Evolutionary conservation across 2,888 invertebrate species (phyloP), one percentile per base, ranked within the genome.

Genomic region (Philereme vetulata): DNA sequence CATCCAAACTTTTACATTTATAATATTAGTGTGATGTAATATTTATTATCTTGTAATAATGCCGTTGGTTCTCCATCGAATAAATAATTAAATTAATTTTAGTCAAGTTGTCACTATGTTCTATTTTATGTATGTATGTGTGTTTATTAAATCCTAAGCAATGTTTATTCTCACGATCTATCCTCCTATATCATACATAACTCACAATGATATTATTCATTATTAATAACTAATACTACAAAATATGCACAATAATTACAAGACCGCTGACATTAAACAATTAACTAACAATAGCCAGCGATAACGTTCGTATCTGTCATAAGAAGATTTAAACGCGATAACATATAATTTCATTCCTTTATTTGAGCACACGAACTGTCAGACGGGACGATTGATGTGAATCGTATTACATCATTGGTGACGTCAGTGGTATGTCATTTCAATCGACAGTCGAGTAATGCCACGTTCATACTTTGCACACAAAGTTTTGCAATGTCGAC

Each of bases 361-460:
- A 62, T 65, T 65, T 66, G 53, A 55, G 60, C 63, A 64, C 60
- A 60, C 68, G 61, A 53, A 68, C 63, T 65, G 68, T 66, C 68
- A 66, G 63, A 57, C 38, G 44, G 44, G 58, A 63, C 66, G 62
- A 68, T 68, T 64, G 68, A 68, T 68, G 68, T 64, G 72, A 78
- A 76, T 77, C 76, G 75, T 78, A 87, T 90, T 88, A 81, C 88
- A 84, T 90, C 88, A 90, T 72, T 80, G 81, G 48, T 88, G 88
- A 90, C 90, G 90, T 88, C 86, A 90, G 64, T 62, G 68, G 66
- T 64, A 62, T 80, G 79, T 78, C 74, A 84, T 82, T 82, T 77
- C 77, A 75, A 80, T 82, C 77, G 77, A 78, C 80, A 81, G 79
- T 77, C 75, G 76, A 79, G 76, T 77, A 75, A 76, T 36, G 75